Evolutionary conservation across 2,113 vertebrate genomes (phyloP).

Genomic region (Spizaetus ornatus): DNA sequence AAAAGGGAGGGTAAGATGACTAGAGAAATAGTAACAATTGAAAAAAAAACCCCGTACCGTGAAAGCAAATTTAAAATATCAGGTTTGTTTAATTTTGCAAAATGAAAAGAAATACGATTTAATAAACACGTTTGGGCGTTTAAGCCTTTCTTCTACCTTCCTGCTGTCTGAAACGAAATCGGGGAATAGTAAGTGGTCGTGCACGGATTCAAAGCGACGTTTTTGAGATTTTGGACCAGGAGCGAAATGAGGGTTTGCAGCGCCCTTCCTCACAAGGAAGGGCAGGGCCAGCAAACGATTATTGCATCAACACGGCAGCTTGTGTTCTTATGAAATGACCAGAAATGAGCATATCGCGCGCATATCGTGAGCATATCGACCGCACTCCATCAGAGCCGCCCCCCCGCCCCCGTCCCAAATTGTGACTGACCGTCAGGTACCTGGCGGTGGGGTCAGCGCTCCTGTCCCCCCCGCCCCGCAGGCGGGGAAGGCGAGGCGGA

Average conservation of each 20-base stretch:
- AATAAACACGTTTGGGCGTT: rapidly evolving
- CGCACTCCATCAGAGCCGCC: no score
- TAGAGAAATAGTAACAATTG: no score
- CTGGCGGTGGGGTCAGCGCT: no score
- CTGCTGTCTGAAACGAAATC: background rate
- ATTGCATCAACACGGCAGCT: rapidly evolving
- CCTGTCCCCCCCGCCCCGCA: no score
- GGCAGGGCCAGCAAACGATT: no score
- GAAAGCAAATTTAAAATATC: background rate
- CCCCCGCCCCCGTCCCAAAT: no score
- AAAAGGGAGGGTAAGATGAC: background rate
- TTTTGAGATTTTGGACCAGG: no score
- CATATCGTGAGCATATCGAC: background rate
- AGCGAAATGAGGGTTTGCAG: background rate
- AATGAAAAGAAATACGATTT: background rate
- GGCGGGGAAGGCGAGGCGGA: background rate
- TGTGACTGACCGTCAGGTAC: no score
- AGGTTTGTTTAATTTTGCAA: background rate
- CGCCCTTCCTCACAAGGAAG: rapidly evolving
- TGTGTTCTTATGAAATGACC: rapidly evolving
- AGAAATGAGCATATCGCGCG: background rate
- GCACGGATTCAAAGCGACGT: rapidly evolving
- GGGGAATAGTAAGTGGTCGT: rapidly evolving
- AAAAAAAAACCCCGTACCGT: no score
- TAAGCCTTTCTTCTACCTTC: background rate